Percentiles rank a stretch among this genome's conserved stretches.
Evolutionary conservation across 2,797 vertebrate species (phyloP).

Genomic region (Toxotes lorentzi): DNA sequence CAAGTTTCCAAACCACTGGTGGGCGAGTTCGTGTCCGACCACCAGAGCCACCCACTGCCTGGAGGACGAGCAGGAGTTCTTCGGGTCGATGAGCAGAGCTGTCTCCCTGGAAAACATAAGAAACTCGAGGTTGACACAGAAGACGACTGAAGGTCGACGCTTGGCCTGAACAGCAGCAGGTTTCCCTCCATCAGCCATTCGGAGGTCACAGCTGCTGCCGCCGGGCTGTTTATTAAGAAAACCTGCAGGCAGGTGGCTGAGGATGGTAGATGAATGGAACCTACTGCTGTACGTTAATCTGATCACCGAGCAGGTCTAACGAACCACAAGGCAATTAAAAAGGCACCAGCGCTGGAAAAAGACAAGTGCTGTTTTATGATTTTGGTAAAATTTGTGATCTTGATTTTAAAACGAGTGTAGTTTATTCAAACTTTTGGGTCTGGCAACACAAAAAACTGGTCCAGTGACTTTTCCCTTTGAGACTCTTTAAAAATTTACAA

Average conservation of each 20-base stretch:
- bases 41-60: slow-evolving; percentile 99
- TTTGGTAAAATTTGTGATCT: too few species aligned
- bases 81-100: slow-evolving; percentile 97
- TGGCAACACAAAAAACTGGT: too few species aligned
- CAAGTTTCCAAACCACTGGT: slow-evolving; percentile 99
- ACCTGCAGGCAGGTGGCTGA: slow-evolving; percentile 3
- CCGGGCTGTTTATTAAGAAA: slow-evolving; percentile 12
- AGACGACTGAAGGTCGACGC: slow-evolving; percentile 10
- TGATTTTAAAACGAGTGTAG: not conserved
- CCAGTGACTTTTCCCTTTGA: too few species aligned
- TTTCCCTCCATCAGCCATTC: not conserved
- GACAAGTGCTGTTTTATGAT: too few species aligned
- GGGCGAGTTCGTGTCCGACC: slow-evolving; percentile 97
- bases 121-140: slow-evolving; percentile 4
- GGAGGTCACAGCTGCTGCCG: slow-evolving; percentile 6
- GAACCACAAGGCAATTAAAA: slow-evolving; percentile 40
- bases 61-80: slow-evolving; percentile 98
- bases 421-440: not conserved
- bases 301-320: slow-evolving; percentile 26
- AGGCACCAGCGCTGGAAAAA: not conserved
- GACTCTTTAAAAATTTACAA: too few species aligned
- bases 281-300: slow-evolving; percentile 21
- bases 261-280: not conserved
- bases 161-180: not conserved
- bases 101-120: slow-evolving; percentile 89